Conservation (phyloP, 2,888 invertebrate species). For the Hydraecia micacea region DNA sequence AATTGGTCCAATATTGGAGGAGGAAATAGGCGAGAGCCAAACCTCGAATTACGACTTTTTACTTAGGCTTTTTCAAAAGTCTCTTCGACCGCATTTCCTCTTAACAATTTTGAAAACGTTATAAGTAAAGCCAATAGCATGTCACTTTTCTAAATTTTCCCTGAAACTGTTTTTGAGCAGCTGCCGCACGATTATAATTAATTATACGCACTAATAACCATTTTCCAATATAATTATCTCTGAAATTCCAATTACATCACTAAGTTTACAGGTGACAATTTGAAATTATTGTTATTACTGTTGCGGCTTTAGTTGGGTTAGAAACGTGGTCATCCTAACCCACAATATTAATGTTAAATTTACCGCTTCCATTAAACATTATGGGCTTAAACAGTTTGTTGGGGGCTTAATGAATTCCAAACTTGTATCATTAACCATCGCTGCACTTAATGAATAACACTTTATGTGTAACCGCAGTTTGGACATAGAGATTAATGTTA, state of each 20-base stretch:
- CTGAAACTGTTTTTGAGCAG: not conserved
- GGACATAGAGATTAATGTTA: slow-evolving; percentile 53
- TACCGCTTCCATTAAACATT: slow-evolving; percentile 82
- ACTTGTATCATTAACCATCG: slow-evolving; percentile 83
- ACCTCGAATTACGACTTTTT: too few relatives aligned
- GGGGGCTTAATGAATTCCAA: slow-evolving; percentile 82
- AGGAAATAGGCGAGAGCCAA: too few relatives aligned
- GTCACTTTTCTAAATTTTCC: not conserved
- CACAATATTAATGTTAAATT: slow-evolving; percentile 84
- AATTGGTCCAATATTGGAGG: too few relatives aligned
- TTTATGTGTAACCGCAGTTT: slow-evolving; percentile 64
- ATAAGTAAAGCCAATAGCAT: not conserved
- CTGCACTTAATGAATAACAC: slow-evolving; percentile 81
- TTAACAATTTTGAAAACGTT: not conserved
- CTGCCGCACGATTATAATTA: not conserved
- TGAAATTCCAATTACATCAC: slow-evolving; percentile 42
- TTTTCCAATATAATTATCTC: slow-evolving; percentile 11
- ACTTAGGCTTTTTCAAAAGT: too few relatives aligned
- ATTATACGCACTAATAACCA: not conserved
- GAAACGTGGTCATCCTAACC: slow-evolving; percentile 76
- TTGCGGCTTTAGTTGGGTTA: slow-evolving; percentile 62
- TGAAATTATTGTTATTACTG: slow-evolving; percentile 68
- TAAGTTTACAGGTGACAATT: slow-evolving; percentile 58
- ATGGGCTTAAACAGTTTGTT: slow-evolving; percentile 81
- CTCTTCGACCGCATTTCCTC: too few relatives aligned